These are phyloP conservation scores for Rhimphoctona megacephalus DNA, from an alignment of 2,888 invertebrate genomes.

Conservation along the genomic window DNA sequence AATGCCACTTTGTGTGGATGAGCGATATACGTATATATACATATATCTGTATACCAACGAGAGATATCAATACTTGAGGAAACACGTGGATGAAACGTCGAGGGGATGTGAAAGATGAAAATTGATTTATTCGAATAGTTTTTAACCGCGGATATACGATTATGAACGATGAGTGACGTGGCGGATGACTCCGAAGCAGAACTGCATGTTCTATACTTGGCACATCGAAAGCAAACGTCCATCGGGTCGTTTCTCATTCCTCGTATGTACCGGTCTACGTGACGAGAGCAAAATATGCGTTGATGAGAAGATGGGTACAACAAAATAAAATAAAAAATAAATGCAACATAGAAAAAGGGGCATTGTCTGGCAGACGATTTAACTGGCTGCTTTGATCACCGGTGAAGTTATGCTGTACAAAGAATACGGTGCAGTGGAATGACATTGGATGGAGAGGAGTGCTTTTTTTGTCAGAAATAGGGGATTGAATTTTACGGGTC, in stretches of 20 bases:
- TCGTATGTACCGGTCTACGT: neutral
- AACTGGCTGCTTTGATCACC: slow-evolving; percentile 33
- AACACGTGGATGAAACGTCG: slow-evolving; percentile 3
- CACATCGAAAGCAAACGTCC: slow-evolving; percentile 19
- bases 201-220: neutral
- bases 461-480: neutral
- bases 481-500: neutral
- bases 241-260: neutral
- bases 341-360: slow-evolving; percentile 3
- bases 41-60: neutral
- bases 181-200: neutral
- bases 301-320: neutral
- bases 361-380: neutral
- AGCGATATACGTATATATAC: neutral
- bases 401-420: neutral
- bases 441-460: neutral
- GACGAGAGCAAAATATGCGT: neutral
- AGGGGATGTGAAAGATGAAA: slow-evolving; percentile 10
- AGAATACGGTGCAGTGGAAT: neutral
- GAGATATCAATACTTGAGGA: neutral
- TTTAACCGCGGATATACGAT: neutral
- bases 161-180: slow-evolving; percentile 30
- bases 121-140: slow-evolving; percentile 16
- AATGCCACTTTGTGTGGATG: neutral
- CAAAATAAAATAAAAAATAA: neutral